phyloP scores from a whole-genome alignment of 92 coral and sea anemone species.

The Porites cylindrica region DNA sequence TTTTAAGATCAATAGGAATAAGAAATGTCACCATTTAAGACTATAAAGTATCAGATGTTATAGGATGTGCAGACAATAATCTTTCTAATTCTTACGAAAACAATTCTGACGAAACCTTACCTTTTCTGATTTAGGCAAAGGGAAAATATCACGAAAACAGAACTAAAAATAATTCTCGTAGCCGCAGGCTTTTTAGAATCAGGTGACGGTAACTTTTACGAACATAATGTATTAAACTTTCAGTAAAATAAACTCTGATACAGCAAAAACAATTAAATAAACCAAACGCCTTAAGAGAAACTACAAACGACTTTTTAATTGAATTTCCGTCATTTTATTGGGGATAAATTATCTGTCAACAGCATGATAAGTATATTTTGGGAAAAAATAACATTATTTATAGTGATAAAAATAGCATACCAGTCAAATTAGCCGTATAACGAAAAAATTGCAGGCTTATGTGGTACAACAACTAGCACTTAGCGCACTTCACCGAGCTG shows the following conservation, averaged over 20 bases:
- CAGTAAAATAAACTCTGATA: slow-evolving; percentile 27
- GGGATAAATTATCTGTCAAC: slow-evolving; percentile 8
- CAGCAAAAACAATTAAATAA: slow-evolving; percentile 34
- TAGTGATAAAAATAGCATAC: not conserved
- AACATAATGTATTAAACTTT: not conserved
- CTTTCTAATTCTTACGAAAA: not conserved
- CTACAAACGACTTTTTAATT: slow-evolving; percentile 53
- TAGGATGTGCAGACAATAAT: not conserved
- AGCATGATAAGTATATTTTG: not conserved
- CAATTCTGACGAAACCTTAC: not conserved
- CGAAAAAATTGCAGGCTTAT: not conserved
- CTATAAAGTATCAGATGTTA: not conserved
- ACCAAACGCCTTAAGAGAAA: slow-evolving; percentile 30
- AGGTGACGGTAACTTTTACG: slow-evolving; percentile 38
- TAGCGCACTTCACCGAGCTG: not conserved
- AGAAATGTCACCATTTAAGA: slow-evolving; percentile 3
- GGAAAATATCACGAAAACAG: not conserved
- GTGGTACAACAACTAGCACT: not conserved
- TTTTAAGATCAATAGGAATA: not conserved
- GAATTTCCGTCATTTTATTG: slow-evolving; percentile 40
- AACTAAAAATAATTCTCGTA: not conserved
- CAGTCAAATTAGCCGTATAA: not conserved
- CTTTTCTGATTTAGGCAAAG: not conserved
- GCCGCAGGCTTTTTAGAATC: slow-evolving; percentile 26
- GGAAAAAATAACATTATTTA: not conserved